Evolutionary conservation across 1,140 invertebrate species (phyloP), one percentile per base, ranked within the genome.

Genomic region (Asobara japonica): DNA sequence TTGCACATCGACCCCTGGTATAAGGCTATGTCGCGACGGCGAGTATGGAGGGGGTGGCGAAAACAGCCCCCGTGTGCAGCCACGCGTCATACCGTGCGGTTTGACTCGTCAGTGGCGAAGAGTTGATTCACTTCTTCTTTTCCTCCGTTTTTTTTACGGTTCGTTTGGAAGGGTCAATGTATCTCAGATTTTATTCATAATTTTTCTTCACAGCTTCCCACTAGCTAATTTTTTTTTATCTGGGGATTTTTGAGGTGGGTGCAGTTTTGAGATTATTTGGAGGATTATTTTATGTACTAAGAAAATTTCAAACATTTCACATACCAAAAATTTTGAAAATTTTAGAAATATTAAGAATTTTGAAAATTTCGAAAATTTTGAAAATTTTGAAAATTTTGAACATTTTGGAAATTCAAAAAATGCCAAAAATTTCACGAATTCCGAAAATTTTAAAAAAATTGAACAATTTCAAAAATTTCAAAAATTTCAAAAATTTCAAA

Each of bases 1-100:
- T 87, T 87, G 85, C 85, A 85, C 85, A 87, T 83, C 81, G 79
- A 82, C 79, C 80, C 79, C 79, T 79, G 79, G 69, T 74, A 65
- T 64, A 69, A 66, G 20, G 51, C 62, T 82, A 79, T 78, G 80
- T 83, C 81, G 79, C 80, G 78, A 78, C 78, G 76, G 60, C 30
- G 76, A 76, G 76, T 71, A 72, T 70, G 73, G 38, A 66, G 45
- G 51, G 60, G 74, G 77, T 79, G 82, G 80, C 1, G 78, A 79
- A 78, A 77, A 78, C 70, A 76, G 48, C 41, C 76, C 74, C 60
- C 71, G 79, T 82, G 84, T 78, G 78, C 82, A 83, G 81, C 81
- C 85, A 86, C 83, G 84, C 85, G 84, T 85, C 81, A 11, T 41
- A 65, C 73, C 79, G 78, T 83, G 84, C 83, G 86, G 65, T 66